Conservation (phyloP, 2,888 invertebrate species). For the Synanthedon vespiformis region DNA sequence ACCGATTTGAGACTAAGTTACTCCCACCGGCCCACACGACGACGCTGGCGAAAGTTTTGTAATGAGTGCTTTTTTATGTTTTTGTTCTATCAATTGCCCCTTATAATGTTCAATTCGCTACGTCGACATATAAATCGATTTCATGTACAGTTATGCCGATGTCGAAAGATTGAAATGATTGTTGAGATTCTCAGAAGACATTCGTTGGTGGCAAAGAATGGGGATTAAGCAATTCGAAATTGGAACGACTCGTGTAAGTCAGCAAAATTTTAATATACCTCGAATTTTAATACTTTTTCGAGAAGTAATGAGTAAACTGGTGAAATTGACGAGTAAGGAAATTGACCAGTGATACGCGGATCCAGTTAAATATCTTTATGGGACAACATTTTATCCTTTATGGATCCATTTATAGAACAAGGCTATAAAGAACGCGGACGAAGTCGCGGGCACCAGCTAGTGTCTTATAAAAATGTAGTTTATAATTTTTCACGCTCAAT, state of each 20-base stretch:
- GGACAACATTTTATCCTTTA: no score
- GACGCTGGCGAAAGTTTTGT: constrained; percentile 23
- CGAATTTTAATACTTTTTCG: no score
- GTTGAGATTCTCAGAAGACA: constrained; percentile 18
- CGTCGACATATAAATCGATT: constrained; percentile 23
- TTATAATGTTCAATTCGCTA: constrained; percentile 14
- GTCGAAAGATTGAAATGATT: constrained; percentile 27
- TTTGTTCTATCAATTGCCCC: constrained; percentile 23
- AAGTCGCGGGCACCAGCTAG: no score
- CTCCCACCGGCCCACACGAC: constrained; percentile 34
- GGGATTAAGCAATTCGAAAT: constrained; percentile 1
- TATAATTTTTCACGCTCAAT: no score
- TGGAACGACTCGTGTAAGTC: background rate
- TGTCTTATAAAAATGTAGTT: no score
- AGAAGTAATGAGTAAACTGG: no score
- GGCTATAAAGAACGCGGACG: no score
- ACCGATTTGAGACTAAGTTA: constrained; percentile 37
- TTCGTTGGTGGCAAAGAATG: background rate
- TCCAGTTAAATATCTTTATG: no score
- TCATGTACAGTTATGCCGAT: constrained; percentile 25
- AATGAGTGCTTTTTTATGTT: constrained; percentile 28
- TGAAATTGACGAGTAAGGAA: no score
- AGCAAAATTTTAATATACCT: background rate
- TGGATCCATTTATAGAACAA: no score
- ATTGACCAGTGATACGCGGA: no score